phyloP scores from a whole-genome alignment of 2,113 vertebrate genomes.

The Hippopotamus amphibius region DNA sequence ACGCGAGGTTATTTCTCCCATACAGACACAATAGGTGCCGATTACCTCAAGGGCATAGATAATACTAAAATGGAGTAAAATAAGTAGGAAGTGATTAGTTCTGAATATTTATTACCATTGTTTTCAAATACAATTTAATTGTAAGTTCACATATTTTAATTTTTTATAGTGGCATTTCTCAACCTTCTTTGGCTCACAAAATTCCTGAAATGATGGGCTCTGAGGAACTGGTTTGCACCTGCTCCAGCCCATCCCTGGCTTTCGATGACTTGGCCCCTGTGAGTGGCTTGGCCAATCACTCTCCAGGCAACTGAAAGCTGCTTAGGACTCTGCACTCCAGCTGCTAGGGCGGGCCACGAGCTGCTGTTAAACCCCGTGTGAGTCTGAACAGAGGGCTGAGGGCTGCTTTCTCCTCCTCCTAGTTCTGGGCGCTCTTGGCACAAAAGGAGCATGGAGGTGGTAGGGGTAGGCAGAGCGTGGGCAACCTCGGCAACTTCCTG shows the following conservation, averaged over 20 bases:
- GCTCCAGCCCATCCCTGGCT: background rate
- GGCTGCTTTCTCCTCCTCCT: background rate
- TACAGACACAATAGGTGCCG: background rate
- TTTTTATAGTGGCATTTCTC: background rate
- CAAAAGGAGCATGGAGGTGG: background rate
- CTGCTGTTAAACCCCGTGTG: background rate
- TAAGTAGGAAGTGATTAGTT: background rate
- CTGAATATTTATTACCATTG: background rate
- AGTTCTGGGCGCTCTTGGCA: background rate
- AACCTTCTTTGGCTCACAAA: background rate
- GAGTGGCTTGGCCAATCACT: background rate
- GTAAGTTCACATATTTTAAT: background rate
- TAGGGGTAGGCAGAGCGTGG: background rate
- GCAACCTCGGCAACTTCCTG: background rate
- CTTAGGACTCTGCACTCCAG: background rate
- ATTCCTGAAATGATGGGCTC: background rate
- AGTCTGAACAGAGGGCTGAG: background rate
- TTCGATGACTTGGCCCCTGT: background rate
- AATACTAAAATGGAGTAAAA: background rate
- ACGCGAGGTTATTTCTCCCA: background rate
- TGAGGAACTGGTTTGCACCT: background rate
- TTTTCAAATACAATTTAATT: conserved; percentile 2
- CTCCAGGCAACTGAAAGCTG: background rate
- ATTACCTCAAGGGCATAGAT: background rate
- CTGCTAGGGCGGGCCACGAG: fast-evolving